Evolutionary conservation across 2,113 vertebrate genomes (phyloP).

Genomic region (Conger conger): DNA sequence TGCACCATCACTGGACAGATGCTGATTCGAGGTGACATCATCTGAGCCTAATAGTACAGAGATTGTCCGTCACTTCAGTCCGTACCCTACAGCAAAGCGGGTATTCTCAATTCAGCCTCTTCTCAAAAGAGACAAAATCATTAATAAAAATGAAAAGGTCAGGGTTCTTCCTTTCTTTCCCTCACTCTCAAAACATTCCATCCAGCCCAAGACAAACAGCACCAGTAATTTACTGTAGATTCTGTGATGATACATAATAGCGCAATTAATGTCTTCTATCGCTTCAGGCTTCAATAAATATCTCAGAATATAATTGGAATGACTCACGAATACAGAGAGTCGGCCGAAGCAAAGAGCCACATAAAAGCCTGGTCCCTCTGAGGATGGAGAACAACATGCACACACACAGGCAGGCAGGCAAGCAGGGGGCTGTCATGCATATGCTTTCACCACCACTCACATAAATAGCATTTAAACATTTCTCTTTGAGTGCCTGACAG

Average conservation of each 20-base stretch:
- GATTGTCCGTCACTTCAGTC: conserved; percentile 28
- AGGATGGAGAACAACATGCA: neutral
- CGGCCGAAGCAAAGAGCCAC: neutral
- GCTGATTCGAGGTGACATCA: conserved; percentile 25
- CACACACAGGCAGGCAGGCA: neutral
- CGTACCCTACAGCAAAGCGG: conserved; percentile 30
- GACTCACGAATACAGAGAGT: neutral
- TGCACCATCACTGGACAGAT: conserved; percentile 16
- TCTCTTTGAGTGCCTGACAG: neutral
- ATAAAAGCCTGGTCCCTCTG: neutral
- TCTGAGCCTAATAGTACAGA: conserved; percentile 18
- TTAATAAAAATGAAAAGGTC: conserved; percentile 18
- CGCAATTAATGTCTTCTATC: neutral
- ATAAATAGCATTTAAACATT: neutral
- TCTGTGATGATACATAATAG: conserved; percentile 2
- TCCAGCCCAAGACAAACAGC: neutral
- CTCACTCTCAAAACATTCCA: neutral
- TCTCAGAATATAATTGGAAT: neutral
- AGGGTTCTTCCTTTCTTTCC: neutral
- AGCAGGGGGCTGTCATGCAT: neutral
- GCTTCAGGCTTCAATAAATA: neutral
- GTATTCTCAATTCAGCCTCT: neutral
- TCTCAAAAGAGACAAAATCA: conserved; percentile 17
- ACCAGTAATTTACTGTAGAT: neutral
- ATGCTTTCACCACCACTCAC: neutral